These are phyloP conservation scores for Orthonevra nobilis DNA, from an alignment of 2,888 invertebrate genomes.

Conservation along the genomic window DNA sequence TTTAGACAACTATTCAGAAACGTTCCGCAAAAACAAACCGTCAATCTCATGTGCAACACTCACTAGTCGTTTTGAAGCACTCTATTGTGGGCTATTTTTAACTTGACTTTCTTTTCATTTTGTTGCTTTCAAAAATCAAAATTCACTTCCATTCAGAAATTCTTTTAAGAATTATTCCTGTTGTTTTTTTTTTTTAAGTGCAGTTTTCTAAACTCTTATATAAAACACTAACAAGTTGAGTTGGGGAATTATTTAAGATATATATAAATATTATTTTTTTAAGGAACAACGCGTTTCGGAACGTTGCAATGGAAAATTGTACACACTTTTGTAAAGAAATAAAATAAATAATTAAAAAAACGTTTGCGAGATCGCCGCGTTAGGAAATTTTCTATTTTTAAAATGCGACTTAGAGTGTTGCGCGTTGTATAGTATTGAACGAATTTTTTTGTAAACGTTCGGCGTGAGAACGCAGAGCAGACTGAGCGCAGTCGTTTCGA, in stretches of 20 bases:
- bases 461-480: constrained; percentile 32
- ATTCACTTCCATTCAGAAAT: constrained; percentile 60
- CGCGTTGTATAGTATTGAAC: constrained; percentile 18
- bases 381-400: constrained; percentile 66
- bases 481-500: constrained; percentile 45
- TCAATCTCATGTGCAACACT: constrained; percentile 44
- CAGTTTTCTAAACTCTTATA: constrained; percentile 52
- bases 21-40: constrained; percentile 48
- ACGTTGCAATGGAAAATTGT: constrained; percentile 4
- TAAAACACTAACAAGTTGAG: constrained; percentile 41
- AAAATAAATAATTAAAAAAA: too few species aligned
- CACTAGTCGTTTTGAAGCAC: constrained; percentile 43
- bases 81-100: constrained; percentile 66
- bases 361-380: constrained; percentile 43
- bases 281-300: constrained; percentile 49
- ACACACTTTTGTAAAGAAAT: constrained; percentile 7
- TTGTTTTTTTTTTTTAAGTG: not conserved
- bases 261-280: not conserved
- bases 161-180: not conserved
- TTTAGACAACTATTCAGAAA: constrained; percentile 35
- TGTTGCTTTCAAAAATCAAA: constrained; percentile 20
- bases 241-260: too few species aligned
- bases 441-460: constrained; percentile 18
- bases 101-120: constrained; percentile 6
- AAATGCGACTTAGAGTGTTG: constrained; percentile 57